phyloP scores from a whole-genome alignment of 1,140 invertebrate genomes.

The Zaprionus tsacasi region DNA sequence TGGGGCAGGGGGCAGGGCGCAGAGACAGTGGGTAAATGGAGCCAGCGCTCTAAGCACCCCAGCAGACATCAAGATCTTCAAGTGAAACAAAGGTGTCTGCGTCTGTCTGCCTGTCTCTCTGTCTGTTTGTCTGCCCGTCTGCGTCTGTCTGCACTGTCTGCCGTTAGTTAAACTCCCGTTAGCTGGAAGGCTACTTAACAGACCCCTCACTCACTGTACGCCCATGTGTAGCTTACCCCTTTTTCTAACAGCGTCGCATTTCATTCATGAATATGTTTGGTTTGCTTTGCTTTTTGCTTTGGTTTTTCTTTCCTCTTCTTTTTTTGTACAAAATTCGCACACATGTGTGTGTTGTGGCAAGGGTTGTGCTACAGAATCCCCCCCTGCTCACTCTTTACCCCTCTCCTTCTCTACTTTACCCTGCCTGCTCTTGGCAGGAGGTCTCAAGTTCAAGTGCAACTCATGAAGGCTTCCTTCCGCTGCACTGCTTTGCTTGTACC shows the following conservation, averaged over 20 bases:
- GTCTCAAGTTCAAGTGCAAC: constrained; percentile 54
- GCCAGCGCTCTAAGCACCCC: constrained; percentile 13
- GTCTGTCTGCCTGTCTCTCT: neutral
- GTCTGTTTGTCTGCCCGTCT: neutral
- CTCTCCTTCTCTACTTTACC: neutral
- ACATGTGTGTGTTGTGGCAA: constrained; percentile 3
- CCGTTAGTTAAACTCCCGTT: constrained; percentile 8
- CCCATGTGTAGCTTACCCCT: constrained; percentile 9
- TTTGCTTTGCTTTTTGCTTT: constrained; percentile 10
- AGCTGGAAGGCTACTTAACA: constrained; percentile 14
- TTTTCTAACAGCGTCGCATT: constrained; percentile 28
- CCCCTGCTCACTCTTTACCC: neutral
- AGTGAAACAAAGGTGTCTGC: constrained; percentile 50
- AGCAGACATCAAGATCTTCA: constrained; percentile 51
- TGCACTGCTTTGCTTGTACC: constrained; percentile 6
- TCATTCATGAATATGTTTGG: constrained; percentile 44
- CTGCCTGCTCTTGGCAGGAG: neutral
- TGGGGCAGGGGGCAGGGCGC: neutral
- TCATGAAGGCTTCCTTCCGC: constrained; percentile 41
- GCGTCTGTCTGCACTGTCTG: neutral
- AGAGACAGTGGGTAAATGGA: neutral
- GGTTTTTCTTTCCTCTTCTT: neutral
- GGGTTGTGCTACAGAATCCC: constrained; percentile 32
- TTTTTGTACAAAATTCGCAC: constrained; percentile 32
- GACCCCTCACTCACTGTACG: too few species aligned